Percentiles rank a stretch among this genome's conserved stretches.
Evolutionary conservation across 2,888 invertebrate genomes (phyloP).

Genomic region (Crioceris asparagi): DNA sequence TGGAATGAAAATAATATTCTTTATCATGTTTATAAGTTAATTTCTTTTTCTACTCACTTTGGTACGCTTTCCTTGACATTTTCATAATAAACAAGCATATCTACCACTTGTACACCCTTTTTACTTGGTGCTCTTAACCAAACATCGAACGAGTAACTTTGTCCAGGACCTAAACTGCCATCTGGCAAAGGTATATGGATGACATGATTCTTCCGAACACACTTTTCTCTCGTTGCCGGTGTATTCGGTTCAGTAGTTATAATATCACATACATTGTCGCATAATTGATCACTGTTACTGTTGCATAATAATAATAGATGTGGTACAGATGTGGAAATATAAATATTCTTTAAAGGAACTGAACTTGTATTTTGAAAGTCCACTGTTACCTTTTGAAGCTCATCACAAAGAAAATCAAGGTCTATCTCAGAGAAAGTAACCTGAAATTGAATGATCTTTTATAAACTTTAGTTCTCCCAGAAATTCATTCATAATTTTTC

Average conservation of each 20-base stretch:
- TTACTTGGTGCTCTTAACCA: constrained; percentile 61
- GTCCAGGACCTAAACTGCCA: constrained; percentile 43
- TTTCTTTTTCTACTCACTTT: constrained; percentile 27
- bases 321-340: constrained; percentile 59
- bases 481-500: no score
- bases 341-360: constrained; percentile 49
- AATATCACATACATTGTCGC: no score
- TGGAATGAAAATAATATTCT: no score
- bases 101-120: constrained; percentile 51
- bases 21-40: no score
- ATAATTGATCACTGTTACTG: no score
- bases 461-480: no score
- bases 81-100: constrained; percentile 66
- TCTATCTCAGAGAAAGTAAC: constrained; percentile 59
- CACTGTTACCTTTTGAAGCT: constrained; percentile 57
- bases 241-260: constrained; percentile 16
- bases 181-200: constrained; percentile 37
- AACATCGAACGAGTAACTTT: constrained; percentile 43
- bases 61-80: constrained; percentile 35
- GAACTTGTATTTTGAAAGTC: constrained; percentile 61
- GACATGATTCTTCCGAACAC: constrained; percentile 37
- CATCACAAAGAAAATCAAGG: constrained; percentile 59
- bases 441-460: no score
- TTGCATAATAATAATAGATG: constrained; percentile 44
- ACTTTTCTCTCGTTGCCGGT: constrained; percentile 28